Conservation (phyloP, 2,113 vertebrate species). For the Actenoides hombroni region DNA sequence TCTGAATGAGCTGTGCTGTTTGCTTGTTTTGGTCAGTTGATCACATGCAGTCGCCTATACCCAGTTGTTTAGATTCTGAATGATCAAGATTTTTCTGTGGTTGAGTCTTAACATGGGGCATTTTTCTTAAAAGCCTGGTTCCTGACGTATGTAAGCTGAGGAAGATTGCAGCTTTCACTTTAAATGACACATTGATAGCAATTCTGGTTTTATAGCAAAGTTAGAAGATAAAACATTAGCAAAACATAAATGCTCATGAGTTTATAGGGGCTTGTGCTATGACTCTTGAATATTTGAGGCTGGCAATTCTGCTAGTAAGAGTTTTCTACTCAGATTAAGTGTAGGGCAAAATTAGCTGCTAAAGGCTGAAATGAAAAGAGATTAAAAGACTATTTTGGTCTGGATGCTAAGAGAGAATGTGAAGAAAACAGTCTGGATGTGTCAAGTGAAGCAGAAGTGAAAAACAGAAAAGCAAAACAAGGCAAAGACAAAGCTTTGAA, state of each 20-base stretch:
- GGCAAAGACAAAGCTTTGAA: neutral
- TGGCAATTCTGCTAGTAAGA: neutral
- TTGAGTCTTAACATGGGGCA: neutral
- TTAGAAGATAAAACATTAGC: neutral
- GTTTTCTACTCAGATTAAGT: neutral
- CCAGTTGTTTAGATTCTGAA: neutral
- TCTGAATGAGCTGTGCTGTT: neutral
- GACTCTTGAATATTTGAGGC: neutral
- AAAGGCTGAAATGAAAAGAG: neutral
- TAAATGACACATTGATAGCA: neutral
- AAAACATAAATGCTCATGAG: neutral
- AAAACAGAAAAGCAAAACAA: slow-evolving; percentile 3
- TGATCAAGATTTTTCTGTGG: neutral
- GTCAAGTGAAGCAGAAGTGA: neutral
- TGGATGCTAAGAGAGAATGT: neutral
- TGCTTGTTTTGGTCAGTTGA: neutral
- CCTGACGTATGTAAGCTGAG: neutral
- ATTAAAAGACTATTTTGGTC: neutral
- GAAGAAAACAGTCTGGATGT: neutral
- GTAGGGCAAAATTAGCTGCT: neutral
- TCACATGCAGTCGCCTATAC: neutral
- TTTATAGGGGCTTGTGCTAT: neutral
- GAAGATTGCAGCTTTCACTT: neutral
- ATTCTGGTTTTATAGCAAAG: neutral
- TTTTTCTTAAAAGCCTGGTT: neutral